phyloP scores from a whole-genome alignment of 2,797 vertebrate species.

The Poeciliopsis infans region DNA sequence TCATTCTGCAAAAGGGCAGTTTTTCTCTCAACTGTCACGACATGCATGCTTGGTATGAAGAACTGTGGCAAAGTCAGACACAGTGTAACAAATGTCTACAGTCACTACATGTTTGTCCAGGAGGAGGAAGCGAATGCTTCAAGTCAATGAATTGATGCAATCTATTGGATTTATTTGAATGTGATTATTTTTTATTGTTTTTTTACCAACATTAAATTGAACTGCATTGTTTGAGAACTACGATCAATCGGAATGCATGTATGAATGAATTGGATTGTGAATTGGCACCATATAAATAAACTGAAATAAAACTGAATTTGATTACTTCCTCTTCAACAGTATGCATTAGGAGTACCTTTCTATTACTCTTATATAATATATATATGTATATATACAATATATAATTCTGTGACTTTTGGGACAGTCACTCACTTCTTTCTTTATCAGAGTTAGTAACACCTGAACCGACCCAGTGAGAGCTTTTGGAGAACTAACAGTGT shows the following conservation, averaged over 20 bases:
- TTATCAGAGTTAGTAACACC: too few species aligned
- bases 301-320: not conserved
- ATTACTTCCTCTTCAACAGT: too few species aligned
- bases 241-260: not conserved
- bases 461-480: not conserved
- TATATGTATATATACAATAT: too few species aligned
- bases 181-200: not conserved
- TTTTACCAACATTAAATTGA: not conserved
- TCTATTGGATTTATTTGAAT: not conserved
- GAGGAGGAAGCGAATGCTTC: not conserved
- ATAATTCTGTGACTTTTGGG: too few species aligned
- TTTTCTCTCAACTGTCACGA: not conserved
- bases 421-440: too few species aligned
- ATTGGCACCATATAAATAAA: not conserved
- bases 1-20: not conserved
- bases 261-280: not conserved
- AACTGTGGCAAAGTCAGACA: not conserved
- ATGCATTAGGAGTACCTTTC: too few species aligned
- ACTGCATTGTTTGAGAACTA: not conserved
- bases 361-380: too few species aligned
- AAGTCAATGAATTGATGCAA: not conserved
- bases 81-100: not conserved
- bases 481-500: not conserved
- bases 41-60: not conserved
- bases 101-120: not conserved